Conservation (phyloP, 2,888 invertebrate genomes). For the Schrankia costaestrigalis region DNA sequence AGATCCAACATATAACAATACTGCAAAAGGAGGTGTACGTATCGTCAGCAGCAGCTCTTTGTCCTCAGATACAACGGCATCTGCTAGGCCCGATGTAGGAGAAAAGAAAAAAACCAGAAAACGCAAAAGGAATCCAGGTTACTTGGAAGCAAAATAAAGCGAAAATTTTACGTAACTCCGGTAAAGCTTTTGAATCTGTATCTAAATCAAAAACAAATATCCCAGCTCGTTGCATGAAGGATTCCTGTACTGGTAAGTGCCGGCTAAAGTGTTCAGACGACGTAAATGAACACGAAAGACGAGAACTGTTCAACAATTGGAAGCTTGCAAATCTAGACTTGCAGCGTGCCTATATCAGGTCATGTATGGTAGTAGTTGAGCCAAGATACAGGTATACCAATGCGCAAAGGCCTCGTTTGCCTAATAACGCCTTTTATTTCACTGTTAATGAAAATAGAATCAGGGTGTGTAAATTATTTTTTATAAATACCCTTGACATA, state of each 20-base stretch:
- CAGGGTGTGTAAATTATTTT: conserved; percentile 3
- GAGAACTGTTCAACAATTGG: conserved; percentile 15
- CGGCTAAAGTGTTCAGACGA: conserved; percentile 9
- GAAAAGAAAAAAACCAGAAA: conserved; percentile 8
- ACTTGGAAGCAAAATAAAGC: conserved; percentile 16
- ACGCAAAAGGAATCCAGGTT: conserved; percentile 9
- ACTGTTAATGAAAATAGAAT: conserved; percentile 2
- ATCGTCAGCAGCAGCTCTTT: not conserved
- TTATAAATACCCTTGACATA: conserved; percentile 13
- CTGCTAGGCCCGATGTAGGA: not conserved
- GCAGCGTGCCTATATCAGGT: conserved; percentile 14
- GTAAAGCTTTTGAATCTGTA: conserved; percentile 3
- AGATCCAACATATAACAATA: conserved; percentile 1
- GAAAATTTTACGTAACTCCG: conserved; percentile 14
- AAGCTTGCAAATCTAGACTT: conserved; percentile 10
- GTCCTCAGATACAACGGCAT: conserved; percentile 3
- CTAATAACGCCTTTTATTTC: conserved; percentile 16
- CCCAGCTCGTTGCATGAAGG: conserved; percentile 4
- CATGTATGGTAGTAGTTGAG: conserved; percentile 15
- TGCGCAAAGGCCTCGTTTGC: conserved; percentile 13
- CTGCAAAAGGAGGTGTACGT: not conserved
- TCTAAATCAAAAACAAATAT: conserved; percentile 7
- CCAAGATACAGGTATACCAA: conserved; percentile 19
- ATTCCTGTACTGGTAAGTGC: conserved; percentile 8
- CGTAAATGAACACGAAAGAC: conserved; percentile 8